Conservation (phyloP, 2,888 invertebrate genomes). For the Noctua pronuba region DNA sequence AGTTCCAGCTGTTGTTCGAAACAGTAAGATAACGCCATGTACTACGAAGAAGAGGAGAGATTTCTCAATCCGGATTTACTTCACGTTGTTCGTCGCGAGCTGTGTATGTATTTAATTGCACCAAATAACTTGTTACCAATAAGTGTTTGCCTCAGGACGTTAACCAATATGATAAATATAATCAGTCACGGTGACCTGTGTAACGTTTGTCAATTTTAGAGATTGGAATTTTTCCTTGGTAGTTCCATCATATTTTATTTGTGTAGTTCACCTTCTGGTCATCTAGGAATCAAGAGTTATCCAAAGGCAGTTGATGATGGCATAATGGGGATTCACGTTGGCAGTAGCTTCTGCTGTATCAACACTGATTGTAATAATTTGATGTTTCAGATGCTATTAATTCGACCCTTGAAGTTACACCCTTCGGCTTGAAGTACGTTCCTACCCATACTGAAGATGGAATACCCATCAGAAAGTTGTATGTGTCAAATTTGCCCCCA, state of each 20-base stretch:
- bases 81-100: constrained; percentile 82
- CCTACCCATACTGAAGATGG: constrained; percentile 90
- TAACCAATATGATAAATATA: background rate
- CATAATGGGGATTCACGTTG: background rate
- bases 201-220: constrained; percentile 11
- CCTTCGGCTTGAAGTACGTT: constrained; percentile 77
- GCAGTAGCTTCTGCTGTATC: constrained; percentile 8
- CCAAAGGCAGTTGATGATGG: background rate
- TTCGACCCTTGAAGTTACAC: constrained; percentile 76
- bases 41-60: constrained; percentile 81
- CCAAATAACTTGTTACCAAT: background rate
- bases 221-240: constrained; percentile 14
- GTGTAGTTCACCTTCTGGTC: constrained; percentile 13
- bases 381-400: constrained; percentile 79
- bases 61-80: constrained; percentile 81
- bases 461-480: constrained; percentile 90
- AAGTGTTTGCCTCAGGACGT: background rate
- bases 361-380: constrained; percentile 8
- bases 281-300: background rate
- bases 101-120: constrained; percentile 76
- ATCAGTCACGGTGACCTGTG: background rate
- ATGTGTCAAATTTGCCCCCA: constrained; percentile 90
- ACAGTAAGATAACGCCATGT: constrained; percentile 79
- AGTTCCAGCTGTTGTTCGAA: constrained; percentile 64
- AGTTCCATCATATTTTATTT: constrained; percentile 14